Conservation (phyloP, 2,797 vertebrate genomes). For the Psittacula echo region DNA sequence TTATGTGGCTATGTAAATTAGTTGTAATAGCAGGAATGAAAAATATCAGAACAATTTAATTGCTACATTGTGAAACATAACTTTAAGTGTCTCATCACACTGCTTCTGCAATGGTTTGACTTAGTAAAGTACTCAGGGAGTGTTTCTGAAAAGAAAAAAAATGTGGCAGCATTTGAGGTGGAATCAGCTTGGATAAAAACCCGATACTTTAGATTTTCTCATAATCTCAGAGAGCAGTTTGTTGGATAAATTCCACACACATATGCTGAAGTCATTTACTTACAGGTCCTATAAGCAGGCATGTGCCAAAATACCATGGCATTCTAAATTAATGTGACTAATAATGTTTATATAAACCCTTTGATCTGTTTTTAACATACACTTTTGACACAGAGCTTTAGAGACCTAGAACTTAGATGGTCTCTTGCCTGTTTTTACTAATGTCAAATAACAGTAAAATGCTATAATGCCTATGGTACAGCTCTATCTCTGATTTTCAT, state of each 20-base stretch:
- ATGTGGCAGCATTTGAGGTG: not conserved
- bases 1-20: constrained; percentile 3
- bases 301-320: not conserved
- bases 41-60: constrained; percentile 20
- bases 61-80: not conserved
- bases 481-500: not conserved
- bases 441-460: not conserved
- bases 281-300: not conserved
- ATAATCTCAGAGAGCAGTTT: not conserved
- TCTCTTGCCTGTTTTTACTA: not conserved
- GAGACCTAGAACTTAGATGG: not conserved
- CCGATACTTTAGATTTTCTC: not conserved
- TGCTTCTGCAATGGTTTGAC: not conserved
- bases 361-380: not conserved
- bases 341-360: not conserved
- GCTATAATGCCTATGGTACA: not conserved
- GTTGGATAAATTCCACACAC: not conserved
- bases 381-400: not conserved
- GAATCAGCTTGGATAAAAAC: not conserved
- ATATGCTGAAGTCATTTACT: not conserved
- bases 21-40: not conserved
- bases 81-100: not conserved
- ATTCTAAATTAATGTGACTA: not conserved
- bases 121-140: not conserved
- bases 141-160: not conserved